Evolutionary conservation across 2,888 invertebrate species (phyloP), one percentile per base, ranked within the genome.

Genomic region (Geophilus truncorum): DNA sequence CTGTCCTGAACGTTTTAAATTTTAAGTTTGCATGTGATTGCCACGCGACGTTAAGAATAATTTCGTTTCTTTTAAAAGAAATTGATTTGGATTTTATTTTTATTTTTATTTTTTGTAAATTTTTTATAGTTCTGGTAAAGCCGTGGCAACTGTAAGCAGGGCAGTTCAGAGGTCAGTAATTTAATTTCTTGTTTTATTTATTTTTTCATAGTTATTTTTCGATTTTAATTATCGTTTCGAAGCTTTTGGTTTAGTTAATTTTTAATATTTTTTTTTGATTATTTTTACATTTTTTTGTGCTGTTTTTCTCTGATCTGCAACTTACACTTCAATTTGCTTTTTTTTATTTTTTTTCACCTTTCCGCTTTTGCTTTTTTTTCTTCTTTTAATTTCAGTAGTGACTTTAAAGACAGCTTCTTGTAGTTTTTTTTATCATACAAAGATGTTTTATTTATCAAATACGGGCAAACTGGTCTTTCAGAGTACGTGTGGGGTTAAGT

Each of bases 81-180:
- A 34, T 34, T 34, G 77, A 77, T 77, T 70, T 70, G 70, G 70
- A 28, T 70, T 40, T 78, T 45, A 78, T 34, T 40, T 78, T 78
- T 78, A 78, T 78, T 77, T 77, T 30, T 5, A 15, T 78, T 78
- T 45, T 36, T 30, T 79, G 25, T 88, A 89, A 87, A 89, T 88
- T 89, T 89, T 90, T 90, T 90, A 84, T 91, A 91, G 91, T 91
- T 90, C 93, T 89, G 93, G 93, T 89, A 93, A 93, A 90, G 92
- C 92, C 87, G 90, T 93, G 89, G 91, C 93, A 88, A 92, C 89
- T 34, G 93, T 93, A 90, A 93, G 93, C 91, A 93, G 93, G 90
- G 93, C 93, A 88, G 91, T 93, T 87, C 93, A 92, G 90, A 91
- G 93, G 91, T 91, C 90, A 91, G 90, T 90, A 90, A 83, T 84